Evolutionary conservation across 1,140 invertebrate genomes (phyloP), one percentile per base, ranked within the genome.

Genomic region (Lordiphosa collinella): DNA sequence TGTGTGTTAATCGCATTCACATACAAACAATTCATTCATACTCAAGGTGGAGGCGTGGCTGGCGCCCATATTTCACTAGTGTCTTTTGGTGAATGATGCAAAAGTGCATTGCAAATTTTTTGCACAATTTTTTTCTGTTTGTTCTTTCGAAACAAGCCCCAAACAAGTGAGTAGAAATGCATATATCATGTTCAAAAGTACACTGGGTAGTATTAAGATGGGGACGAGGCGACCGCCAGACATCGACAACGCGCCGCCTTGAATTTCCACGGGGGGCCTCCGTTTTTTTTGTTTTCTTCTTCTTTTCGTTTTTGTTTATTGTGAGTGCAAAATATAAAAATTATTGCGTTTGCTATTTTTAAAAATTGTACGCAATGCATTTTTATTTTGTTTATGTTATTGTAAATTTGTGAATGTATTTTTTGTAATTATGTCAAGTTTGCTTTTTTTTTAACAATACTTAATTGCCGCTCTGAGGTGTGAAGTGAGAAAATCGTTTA

Each of bases 371-470:
- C 71, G 75, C 75, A 80, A 56, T 82, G 75, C 75, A 82, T 62
- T 80, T 8, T 36, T 49, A 16, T 49, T 13, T 44, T 29, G 13
- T 55, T 64, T 61, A 22, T 65, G 47, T 65, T 65, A 54, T 66
- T 50, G 63, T 64, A 38, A 43, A 64, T 43, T 29, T 63, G 32
- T 50, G 54, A 54, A 67, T 43, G 57, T 53, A 56, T 62, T 57
- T 78, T 82, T 80, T 70, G 52, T 70, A 82, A 80, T 76, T 82
- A 55, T 80, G 75, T 80, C 75, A 80, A 80, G 75, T 82, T 80
- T 80, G 76, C 70, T 80, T 62, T 75, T 80, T 75, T 67, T 16
- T 10, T 57, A 38, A 49, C 47, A 49, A 34, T 31, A 2, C 16
- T 52, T 22, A 22, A 52, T 38, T 29, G 48, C 46, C 16, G 46